Conservation (phyloP, 2,113 vertebrate genomes). For the Calidris pugnax region DNA sequence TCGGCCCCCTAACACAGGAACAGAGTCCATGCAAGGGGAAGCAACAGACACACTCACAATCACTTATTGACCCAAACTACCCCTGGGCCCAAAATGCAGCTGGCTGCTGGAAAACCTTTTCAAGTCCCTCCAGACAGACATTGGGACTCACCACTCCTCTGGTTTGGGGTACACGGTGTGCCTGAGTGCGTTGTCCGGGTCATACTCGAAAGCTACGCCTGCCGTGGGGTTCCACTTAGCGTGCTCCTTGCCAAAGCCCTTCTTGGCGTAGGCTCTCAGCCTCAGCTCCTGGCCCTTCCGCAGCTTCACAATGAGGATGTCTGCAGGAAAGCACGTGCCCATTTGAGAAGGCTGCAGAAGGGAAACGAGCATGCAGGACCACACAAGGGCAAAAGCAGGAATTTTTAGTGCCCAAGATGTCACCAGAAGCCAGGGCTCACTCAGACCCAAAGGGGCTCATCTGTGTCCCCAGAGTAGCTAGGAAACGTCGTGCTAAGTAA, state of each 20-base stretch:
- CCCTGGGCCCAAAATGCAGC: neutral
- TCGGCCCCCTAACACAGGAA: neutral
- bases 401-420: neutral
- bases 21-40: neutral
- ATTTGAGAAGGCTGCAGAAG: neutral
- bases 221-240: constrained; percentile 99
- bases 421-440: neutral
- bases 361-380: neutral
- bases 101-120: neutral
- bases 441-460: neutral
- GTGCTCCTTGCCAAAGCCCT: constrained; percentile 97
- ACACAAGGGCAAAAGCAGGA: neutral
- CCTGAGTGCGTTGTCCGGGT: constrained; percentile 92
- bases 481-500: neutral
- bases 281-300: constrained; percentile 95
- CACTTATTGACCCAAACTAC: neutral
- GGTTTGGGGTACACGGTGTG: constrained; percentile 96
- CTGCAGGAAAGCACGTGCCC: constrained; percentile 25
- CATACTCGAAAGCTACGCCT: constrained; percentile 94
- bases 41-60: rapidly evolving
- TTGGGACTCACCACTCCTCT: constrained; percentile 86
- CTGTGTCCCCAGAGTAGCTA: neutral
- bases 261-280: constrained; percentile 93
- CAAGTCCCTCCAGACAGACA: neutral
- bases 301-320: constrained; percentile 95